Evolutionary conservation across 2,113 vertebrate genomes (phyloP), one percentile per base, ranked within the genome.

Genomic region (Vidua chalybeata): DNA sequence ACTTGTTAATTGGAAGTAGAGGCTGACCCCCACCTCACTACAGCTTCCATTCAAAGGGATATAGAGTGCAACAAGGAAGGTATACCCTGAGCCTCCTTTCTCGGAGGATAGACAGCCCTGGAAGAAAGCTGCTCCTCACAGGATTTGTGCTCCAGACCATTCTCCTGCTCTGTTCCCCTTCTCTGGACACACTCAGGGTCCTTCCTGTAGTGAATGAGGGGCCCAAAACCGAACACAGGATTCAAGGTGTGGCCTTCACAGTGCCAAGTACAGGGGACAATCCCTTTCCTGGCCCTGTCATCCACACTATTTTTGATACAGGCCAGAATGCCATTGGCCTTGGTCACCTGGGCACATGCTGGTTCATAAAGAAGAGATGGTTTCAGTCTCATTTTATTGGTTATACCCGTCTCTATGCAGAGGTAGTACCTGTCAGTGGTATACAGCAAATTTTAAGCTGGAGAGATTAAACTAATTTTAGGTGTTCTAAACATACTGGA

Each of bases 261-360:
- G 10, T 5, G 24, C 16, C 0, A 0, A 49, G 27, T 23, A 24
- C 17, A 52, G 43, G 30, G 9, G 0, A 39, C 0, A 1, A 14
- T 30, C 37, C 10, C 43, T 4, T 18, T 23, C 8, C 35, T n/a
- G 0, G 4, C 39, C 13, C 26, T 69, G 59, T 13, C 37, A 22
- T 13, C 13, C 64, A 26, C 6, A 3, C 17, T 59, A 1, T 15
- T 68, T 9, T 45, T 46, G 58, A 18, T 54, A 24, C 4, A n/a
- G 1, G 17, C 21, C 46, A 85, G 37, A 41, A 28, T 46, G 19
- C 11, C 4, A 0, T 1, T 48, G 39, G 45, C 21, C 31, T 19
- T 35, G 41, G 55, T 21, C 13, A 17, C 15, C 20, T n/a, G 59
- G 28, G 17, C 35, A 55, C 33, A 22, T 54, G 14, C 35, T 13